Base-by-base conservation (phyloP, 1,140 invertebrate species). In the Ceratoteleas bidentatus region DNA sequence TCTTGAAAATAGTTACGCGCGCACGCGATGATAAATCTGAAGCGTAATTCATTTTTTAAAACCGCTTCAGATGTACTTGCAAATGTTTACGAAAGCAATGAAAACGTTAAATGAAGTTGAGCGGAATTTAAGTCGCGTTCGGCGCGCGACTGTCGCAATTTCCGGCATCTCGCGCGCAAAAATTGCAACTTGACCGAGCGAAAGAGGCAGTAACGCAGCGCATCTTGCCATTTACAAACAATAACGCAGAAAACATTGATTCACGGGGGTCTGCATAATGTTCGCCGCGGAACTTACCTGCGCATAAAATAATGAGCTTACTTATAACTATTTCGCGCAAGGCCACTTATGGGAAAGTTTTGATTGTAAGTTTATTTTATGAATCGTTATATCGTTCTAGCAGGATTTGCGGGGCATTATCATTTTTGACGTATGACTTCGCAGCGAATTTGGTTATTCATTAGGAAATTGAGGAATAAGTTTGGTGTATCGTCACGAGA, bases 11-110 rank as follows among this genome's bases (percentile, higher is more conserved):
- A 79, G 75, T 83, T 82, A 82, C 64, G 64, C 64, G 73, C 69
- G 74, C 76, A 79, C 70, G 75, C 60, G 76, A 84, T 84, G 81
- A 84, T 84, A 84, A 84, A 84, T 84, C 81, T 80, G 72, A 64
- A 68, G 58, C 74, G 74, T 80, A 80, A 80, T 80, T 84, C 81
- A 83, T 79, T 84, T 84, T 84, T 83, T 76, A n/a, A 80, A 83
- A 80, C 66, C 68, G 66, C 66, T 72, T 76, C 81, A 76, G 58
- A 76, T 50, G 54, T 83, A 76, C 72, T 83, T 76, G 72, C 73
- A 73, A 80, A 80, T 84, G 64, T 84, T 84, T 77, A 84, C 72
- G 50, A 77, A 84, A 80, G 76, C 66, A 72, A 79, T 79, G 70
- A 61, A 78, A 79, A 79, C 66, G 54, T 79, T 83, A 74, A 77